Evolutionary conservation across 2,113 vertebrate species (phyloP), one percentile per base, ranked within the genome.

Genomic region (Callocephalon fimbriatum): DNA sequence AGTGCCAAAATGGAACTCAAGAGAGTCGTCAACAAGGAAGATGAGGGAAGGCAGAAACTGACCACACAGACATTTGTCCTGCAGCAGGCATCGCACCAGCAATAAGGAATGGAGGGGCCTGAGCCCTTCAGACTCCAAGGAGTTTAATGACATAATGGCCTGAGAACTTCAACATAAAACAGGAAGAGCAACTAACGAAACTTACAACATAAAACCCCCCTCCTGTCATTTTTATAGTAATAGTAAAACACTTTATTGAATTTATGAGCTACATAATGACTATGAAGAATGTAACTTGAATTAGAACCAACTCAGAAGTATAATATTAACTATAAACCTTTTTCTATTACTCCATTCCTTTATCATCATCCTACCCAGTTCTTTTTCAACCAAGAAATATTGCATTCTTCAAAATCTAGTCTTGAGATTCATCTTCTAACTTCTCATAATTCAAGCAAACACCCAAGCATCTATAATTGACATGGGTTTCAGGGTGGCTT

Each of bases 231-330:
- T 98, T 98, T 98, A 98, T 98, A 98, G 98, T 97, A 97, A 98
- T 96, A 98, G 97, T 98, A 98, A 98, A 98, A 98, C 98, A 98
- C 97, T 98, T 98, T 98, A 98, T 98, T 98, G 98, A 98, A 98
- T 98, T 98, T 98, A 98, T 98, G 98, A 98, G 98, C 97, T 98
- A 98, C 98, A 98, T 98, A 98, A 98, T 98, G 98, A 98, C 98
- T 98, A 97, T 97, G 98, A 98, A 97, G 98, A 98, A 98, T 98
- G 98, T 98, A 98, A 98, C 96, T 96, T 97, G 98, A 98, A 98
- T 98, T 98, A 98, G 98, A 98, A 98, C 98, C 98, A 98, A 98
- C 98, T 97, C 83, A 73, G 96, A 98, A 98, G 94, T 98, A 96
- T 98, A 98, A 96, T 98, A 98, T 97, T 96, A 98, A 98, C 98